These are phyloP conservation scores for Stratiomys singularior DNA, from an alignment of 2,888 invertebrate species.

Conservation along the genomic window DNA sequence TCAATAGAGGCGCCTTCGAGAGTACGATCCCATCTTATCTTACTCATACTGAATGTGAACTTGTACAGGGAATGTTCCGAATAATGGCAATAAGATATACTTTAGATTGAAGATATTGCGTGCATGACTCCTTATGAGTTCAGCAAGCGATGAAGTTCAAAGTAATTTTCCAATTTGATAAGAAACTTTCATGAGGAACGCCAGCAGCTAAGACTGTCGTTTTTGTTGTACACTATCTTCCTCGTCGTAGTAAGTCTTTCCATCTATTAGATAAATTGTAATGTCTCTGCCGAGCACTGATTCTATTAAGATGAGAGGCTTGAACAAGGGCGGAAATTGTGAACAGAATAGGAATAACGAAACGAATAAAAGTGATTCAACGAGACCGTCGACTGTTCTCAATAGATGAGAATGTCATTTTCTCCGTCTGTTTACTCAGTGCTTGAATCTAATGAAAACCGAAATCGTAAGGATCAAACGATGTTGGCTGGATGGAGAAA, in stretches of 20 bases:
- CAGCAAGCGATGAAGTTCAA: neutral
- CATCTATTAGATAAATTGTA: slow-evolving; percentile 29
- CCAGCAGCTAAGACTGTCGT: neutral
- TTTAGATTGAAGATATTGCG: neutral
- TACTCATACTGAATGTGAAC: too few species aligned
- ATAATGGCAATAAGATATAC: too few species aligned
- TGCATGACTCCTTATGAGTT: neutral
- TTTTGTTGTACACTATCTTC: too few species aligned
- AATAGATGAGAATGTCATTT: too few species aligned
- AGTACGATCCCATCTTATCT: too few species aligned
- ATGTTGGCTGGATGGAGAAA: too few species aligned
- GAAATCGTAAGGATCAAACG: too few species aligned
- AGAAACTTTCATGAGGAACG: neutral
- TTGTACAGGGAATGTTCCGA: too few species aligned
- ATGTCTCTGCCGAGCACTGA: neutral
- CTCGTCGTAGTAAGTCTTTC: neutral
- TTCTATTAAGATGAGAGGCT: slow-evolving; percentile 17
- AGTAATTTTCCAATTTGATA: slow-evolving; percentile 28
- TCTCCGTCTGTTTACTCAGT: too few species aligned
- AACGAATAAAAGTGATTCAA: slow-evolving; percentile 4
- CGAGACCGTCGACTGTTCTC: too few species aligned
- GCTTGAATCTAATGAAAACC: too few species aligned
- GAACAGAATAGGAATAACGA: neutral
- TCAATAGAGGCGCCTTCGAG: too few species aligned
- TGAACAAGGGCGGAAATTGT: slow-evolving; percentile 14